Base-by-base conservation (phyloP, 1,140 invertebrate species). In the Yoshiicerus persimilis region DNA sequence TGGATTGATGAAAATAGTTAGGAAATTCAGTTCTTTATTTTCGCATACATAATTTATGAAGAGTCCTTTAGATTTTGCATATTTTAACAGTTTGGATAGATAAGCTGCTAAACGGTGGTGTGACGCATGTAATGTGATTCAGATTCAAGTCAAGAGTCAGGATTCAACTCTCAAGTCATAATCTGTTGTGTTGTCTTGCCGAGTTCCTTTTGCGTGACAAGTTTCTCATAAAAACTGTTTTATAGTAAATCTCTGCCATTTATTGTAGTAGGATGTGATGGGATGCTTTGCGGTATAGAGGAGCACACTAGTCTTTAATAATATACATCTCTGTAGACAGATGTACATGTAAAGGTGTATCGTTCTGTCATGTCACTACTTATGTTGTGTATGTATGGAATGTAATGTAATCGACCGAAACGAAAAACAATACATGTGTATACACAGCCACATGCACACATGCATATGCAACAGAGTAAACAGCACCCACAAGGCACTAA, bases 151-250 rank as follows among this genome's bases (percentile, higher is more conserved):
- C 64, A 70, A 34, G 32, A 77, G 11, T 77, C 32, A 77, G 30
- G 27, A 41, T 41, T 41, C 20, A 62, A 66, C 27, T 56, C 47
- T 56, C 47, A 56, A 56, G 47, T n/a, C 20, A n/a, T 56, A 56
- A 56, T 56, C 47, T 56, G 47, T 56, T 56, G 47, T 56, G 16
- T 56, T 56, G 47, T 56, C 38, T 39, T 39, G 38, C 38, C 64
- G 27, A 77, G 27, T 36, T 77, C 27, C 70, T 77, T 77, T 77
- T 34, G 70, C 70, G 70, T 77, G 70, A 77, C 70, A 77, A 30
- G 70, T 77, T 77, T 77, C 70, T 77, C 32, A 77, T 36, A 77
- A 34, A 36, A 77, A 77, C 70, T 77, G 70, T 77, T 77, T 77
- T 77, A 34, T 20, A 34, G 70, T 77, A 77, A 77, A 77, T 77